Conservation (phyloP, 37 sponge, comb jelly and placozoan genomes). For the Ephydatia muelleri region DNA sequence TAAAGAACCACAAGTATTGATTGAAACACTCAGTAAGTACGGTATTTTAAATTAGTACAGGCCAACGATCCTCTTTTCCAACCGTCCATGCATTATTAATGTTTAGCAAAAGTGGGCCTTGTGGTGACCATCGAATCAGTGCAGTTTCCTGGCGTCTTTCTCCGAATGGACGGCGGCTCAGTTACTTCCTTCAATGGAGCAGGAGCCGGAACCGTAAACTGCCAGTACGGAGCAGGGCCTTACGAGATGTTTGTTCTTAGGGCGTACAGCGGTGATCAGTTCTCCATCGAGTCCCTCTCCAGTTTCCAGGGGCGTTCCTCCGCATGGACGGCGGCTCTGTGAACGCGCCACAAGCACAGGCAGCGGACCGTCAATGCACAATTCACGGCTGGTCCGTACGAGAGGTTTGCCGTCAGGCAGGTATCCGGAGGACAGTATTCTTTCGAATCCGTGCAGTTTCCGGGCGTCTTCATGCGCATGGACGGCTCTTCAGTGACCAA, state of each 20-base stretch:
- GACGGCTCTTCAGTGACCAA: conserved; percentile 25
- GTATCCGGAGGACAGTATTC: not conserved
- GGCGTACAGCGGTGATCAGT: not conserved
- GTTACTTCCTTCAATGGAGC: not conserved
- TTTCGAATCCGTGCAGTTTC: not conserved
- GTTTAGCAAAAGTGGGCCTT: too few species aligned
- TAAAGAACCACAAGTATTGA: too few species aligned
- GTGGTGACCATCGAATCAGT: not conserved
- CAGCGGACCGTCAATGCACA: not conserved
- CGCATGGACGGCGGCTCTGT: not conserved
- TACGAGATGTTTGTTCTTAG: not conserved
- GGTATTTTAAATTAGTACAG: too few species aligned
- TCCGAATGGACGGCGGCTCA: not conserved
- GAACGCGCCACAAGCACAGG: not conserved
- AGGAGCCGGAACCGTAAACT: not conserved
- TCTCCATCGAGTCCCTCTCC: not conserved
- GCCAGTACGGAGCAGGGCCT: not conserved
- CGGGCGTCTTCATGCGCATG: not conserved
- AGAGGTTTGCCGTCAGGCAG: not conserved
- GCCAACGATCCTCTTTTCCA: too few species aligned
- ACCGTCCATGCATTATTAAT: too few species aligned
- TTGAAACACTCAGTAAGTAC: too few species aligned
- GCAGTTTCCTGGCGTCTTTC: not conserved
- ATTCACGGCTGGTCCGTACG: not conserved
- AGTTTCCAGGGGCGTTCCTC: not conserved